phyloP scores from a whole-genome alignment of 2,797 vertebrate genomes.

The Hydrophis major region DNA sequence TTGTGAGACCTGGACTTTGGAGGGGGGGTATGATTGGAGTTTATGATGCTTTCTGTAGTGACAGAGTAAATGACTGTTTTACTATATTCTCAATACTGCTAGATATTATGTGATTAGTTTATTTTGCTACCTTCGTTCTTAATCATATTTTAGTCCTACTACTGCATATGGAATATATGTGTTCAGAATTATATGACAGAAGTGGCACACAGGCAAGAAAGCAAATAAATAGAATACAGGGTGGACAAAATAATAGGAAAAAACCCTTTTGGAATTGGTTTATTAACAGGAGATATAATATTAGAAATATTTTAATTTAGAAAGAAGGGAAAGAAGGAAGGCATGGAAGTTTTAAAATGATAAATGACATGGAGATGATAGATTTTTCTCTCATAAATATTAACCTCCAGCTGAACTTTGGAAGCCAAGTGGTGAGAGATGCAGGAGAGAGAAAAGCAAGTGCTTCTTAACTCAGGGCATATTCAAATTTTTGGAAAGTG shows the following conservation, averaged over 20 bases:
- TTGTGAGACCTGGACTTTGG: background rate
- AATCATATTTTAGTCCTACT: background rate
- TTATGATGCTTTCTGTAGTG: background rate
- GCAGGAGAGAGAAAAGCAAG: background rate
- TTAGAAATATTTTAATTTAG: background rate
- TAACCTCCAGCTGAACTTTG: background rate
- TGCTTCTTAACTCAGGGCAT: background rate
- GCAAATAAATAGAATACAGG: background rate
- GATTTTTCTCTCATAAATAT: background rate
- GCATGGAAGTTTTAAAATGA: background rate
- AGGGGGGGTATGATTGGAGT: background rate
- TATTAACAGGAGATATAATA: background rate
- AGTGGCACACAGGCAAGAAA: background rate
- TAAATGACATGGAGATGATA: background rate
- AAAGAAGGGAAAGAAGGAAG: background rate
- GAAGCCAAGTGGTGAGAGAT: background rate
- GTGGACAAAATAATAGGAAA: background rate
- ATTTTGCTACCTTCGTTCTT: background rate
- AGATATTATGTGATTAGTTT: background rate
- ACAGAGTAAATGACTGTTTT: background rate
- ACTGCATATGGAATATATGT: background rate
- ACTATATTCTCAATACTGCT: background rate
- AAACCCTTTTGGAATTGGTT: background rate
- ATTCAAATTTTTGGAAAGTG: background rate
- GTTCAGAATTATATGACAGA: background rate